Conservation (phyloP, 2,888 invertebrate genomes). For the Anagyrus pseudococci region DNA sequence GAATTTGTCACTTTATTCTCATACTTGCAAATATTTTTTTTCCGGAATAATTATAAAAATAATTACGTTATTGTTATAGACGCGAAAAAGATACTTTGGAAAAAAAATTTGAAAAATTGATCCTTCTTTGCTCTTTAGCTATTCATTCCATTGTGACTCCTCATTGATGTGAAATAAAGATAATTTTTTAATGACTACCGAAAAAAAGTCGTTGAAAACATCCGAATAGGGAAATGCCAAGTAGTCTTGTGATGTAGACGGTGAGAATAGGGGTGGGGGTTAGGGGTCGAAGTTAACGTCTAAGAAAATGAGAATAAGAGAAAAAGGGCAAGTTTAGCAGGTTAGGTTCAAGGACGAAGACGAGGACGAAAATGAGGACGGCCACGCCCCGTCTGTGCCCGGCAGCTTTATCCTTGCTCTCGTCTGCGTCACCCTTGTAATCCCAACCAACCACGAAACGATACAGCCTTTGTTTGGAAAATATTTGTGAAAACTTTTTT, state of each 20-base stretch:
- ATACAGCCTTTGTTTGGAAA: too few species aligned
- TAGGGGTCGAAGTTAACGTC: neutral
- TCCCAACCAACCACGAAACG: constrained; percentile 22
- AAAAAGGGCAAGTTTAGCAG: constrained; percentile 35
- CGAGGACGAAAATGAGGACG: constrained; percentile 50
- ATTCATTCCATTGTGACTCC: too few species aligned
- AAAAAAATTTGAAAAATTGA: too few species aligned
- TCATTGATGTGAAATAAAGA: too few species aligned
- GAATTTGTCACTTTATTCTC: too few species aligned
- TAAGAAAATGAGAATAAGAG: constrained; percentile 19
- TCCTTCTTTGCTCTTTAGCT: too few species aligned
- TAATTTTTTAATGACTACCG: too few species aligned
- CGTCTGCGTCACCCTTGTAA: constrained; percentile 40
- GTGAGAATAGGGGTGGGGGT: constrained; percentile 28
- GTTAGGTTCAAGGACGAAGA: constrained; percentile 40
- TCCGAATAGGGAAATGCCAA: constrained; percentile 15
- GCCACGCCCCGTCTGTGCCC: constrained; percentile 59
- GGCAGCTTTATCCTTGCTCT: neutral
- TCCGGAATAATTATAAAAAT: too few species aligned
- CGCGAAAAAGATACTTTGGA: too few species aligned
- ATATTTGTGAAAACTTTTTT: too few species aligned
- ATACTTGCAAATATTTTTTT: too few species aligned
- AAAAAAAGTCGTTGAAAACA: constrained; percentile 13
- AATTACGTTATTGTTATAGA: too few species aligned
- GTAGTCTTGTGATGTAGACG: constrained; percentile 2